These are phyloP conservation scores for Luscinia megarhynchos DNA, from an alignment of 2,797 vertebrate species.

Conservation along the genomic window DNA sequence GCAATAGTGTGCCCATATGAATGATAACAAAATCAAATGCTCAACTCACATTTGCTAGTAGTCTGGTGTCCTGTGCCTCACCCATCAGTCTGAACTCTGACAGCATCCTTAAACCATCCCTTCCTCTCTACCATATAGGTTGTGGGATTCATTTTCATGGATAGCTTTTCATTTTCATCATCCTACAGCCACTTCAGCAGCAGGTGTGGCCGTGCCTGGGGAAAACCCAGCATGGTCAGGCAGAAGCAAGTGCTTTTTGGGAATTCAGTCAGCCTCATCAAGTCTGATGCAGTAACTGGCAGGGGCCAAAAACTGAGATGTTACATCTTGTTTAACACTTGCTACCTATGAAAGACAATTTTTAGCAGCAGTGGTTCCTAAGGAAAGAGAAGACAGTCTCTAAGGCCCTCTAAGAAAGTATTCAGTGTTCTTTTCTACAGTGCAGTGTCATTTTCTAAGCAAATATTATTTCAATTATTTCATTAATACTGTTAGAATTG, in stretches of 20 bases:
- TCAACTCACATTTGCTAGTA: neutral
- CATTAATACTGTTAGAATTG: neutral
- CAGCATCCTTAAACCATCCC: neutral
- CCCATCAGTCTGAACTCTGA: accelerated
- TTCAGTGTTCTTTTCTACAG: neutral
- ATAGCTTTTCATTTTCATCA: neutral
- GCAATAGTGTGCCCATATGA: neutral
- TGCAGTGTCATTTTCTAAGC: neutral
- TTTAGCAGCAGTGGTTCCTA: neutral
- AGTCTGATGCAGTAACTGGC: neutral
- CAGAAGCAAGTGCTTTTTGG: neutral
- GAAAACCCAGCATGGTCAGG: neutral
- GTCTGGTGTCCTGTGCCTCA: neutral
- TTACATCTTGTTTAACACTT: neutral
- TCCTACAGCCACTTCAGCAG: neutral
- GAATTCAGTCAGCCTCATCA: neutral
- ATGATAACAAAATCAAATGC: neutral
- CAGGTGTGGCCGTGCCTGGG: neutral
- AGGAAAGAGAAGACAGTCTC: neutral
- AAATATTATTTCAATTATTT: neutral
- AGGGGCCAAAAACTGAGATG: neutral
- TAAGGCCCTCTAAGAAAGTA: neutral
- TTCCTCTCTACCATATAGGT: neutral
- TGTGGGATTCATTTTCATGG: neutral
- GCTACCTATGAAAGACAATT: neutral